phyloP scores from a whole-genome alignment of 1,140 invertebrate species.

The Drosophila lacteicornis region DNA sequence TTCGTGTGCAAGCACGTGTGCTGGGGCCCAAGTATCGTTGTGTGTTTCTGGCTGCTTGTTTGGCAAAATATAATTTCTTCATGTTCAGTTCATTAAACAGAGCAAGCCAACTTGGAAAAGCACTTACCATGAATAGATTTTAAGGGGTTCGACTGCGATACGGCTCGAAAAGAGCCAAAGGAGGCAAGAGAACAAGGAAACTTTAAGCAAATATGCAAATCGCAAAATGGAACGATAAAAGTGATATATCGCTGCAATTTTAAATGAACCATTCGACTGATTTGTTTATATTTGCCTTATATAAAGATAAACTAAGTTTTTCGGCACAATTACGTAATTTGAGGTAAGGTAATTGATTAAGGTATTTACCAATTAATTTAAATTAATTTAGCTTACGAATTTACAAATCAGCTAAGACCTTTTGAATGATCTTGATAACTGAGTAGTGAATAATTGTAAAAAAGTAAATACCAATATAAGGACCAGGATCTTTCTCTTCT shows the following conservation, averaged over 20 bases:
- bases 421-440: not conserved
- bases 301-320: conserved; percentile 7
- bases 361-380: not conserved
- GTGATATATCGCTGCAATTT: conserved; percentile 26
- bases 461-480: no score
- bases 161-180: not conserved
- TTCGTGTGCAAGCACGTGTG: conserved; percentile 25
- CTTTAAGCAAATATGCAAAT: conserved; percentile 56
- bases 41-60: conserved; percentile 52
- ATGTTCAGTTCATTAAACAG: conserved; percentile 78
- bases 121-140: conserved; percentile 61
- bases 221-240: conserved; percentile 22
- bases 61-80: conserved; percentile 80
- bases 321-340: not conserved
- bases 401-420: not conserved
- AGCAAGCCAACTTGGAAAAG: conserved; percentile 67
- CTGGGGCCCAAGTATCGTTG: conserved; percentile 4
- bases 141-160: conserved; percentile 20
- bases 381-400: no score
- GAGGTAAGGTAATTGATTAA: no score
- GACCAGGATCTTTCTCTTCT: no score
- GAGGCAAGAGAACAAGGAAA: not conserved
- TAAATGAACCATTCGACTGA: conserved; percentile 28
- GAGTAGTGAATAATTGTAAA: no score
- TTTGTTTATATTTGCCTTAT: conserved; percentile 22